phyloP scores from a whole-genome alignment of 2,888 invertebrate genomes.

The Acanthosepion lycidas region DNA sequence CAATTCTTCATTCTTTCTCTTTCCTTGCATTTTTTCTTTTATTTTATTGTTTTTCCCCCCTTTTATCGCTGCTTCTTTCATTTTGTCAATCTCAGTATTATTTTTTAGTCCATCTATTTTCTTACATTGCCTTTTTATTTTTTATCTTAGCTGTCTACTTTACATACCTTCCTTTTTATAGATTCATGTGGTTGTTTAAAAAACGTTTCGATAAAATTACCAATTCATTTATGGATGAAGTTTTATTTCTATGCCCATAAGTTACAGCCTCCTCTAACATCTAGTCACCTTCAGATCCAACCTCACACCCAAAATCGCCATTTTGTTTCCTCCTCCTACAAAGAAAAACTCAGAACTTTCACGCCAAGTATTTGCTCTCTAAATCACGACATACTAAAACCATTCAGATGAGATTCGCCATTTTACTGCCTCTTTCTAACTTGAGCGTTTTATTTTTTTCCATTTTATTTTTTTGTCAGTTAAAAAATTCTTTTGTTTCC shows the following conservation, averaged over 20 bases:
- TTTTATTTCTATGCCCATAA: slow-evolving; percentile 2
- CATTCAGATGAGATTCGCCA: background rate
- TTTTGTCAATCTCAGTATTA: background rate
- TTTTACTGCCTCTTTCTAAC: background rate
- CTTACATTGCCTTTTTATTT: background rate
- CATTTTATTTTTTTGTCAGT: background rate
- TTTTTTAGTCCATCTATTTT: background rate
- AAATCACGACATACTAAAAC: slow-evolving; percentile 6
- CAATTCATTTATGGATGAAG: slow-evolving; percentile 18
- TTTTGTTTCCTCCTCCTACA: background rate
- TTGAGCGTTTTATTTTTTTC: background rate
- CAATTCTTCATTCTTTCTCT: background rate
- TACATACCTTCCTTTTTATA: background rate
- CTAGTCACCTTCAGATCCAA: background rate
- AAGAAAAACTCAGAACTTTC: background rate
- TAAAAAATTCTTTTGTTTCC: background rate
- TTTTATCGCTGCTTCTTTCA: background rate
- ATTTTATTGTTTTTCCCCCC: background rate
- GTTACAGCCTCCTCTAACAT: background rate
- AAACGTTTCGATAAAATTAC: background rate
- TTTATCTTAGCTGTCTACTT: background rate
- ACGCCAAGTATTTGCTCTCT: slow-evolving; percentile 2
- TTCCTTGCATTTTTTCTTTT: background rate
- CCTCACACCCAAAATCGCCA: background rate
- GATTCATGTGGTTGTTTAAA: background rate